phyloP scores from a whole-genome alignment of 2,113 vertebrate genomes.

The Pteruthius melanotis region DNA sequence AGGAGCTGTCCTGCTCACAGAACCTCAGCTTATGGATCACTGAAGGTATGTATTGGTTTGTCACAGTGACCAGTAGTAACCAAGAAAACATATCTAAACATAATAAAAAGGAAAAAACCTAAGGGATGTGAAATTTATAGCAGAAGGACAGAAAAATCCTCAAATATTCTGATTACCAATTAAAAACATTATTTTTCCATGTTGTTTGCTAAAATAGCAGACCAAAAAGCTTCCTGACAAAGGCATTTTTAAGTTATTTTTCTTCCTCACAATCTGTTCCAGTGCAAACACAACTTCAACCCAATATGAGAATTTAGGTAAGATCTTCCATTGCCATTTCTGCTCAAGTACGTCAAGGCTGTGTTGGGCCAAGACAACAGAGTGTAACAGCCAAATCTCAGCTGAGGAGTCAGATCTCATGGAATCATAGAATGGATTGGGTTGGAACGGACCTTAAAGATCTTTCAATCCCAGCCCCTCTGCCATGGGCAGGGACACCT shows the following conservation, averaged over 20 bases:
- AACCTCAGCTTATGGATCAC: not conserved
- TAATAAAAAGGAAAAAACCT: not conserved
- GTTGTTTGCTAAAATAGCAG: not conserved
- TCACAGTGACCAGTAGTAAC: not conserved
- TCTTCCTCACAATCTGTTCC: not conserved
- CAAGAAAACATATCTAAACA: not conserved
- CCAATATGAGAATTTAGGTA: not conserved
- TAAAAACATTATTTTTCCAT: not conserved
- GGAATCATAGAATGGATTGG: not conserved
- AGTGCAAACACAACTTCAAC: not conserved
- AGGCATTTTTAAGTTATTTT: not conserved
- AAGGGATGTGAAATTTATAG: not conserved
- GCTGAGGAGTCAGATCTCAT: not conserved
- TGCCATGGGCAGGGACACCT: not conserved
- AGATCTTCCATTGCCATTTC: not conserved
- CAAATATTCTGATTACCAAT: not conserved
- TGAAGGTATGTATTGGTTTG: not conserved
- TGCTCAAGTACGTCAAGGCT: not conserved
- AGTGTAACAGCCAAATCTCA: not conserved
- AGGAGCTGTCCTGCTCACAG: not conserved
- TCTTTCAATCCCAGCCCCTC: not conserved
- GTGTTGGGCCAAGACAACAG: not conserved
- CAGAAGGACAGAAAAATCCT: not conserved
- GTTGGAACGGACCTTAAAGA: not conserved
- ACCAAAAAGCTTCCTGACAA: not conserved